Evolutionary conservation across 2,888 invertebrate species (phyloP).

Genomic region (Drosophila nigricruria): DNA sequence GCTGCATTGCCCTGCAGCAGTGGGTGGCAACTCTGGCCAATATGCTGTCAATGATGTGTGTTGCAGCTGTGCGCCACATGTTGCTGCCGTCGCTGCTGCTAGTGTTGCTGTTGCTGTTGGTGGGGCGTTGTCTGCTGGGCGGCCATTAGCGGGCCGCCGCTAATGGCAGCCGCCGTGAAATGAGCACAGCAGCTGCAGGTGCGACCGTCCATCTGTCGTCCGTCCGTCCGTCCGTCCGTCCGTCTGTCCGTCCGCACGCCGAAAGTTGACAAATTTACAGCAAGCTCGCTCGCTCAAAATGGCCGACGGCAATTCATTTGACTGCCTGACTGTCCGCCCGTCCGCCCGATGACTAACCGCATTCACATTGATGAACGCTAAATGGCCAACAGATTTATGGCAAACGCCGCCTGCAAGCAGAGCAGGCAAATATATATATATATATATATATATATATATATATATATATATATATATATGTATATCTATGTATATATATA

Average conservation of each 20-base stretch:
- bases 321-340: constrained; percentile 42
- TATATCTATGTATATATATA: constrained; percentile 6
- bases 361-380: constrained; percentile 75
- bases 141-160: constrained; percentile 57
- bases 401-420: constrained; percentile 51
- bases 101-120: constrained; percentile 45
- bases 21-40: constrained; percentile 77
- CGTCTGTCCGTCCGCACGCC: constrained; percentile 34
- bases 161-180: constrained; percentile 71
- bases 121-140: constrained; percentile 65
- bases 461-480: neutral
- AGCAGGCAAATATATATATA: constrained; percentile 20
- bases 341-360: constrained; percentile 58
- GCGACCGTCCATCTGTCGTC: constrained; percentile 39
- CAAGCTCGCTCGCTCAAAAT: constrained; percentile 63
- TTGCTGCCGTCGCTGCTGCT: constrained; percentile 58
- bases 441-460: constrained; percentile 6
- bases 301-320: constrained; percentile 74
- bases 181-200: constrained; percentile 78
- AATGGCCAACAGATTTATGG: constrained; percentile 78
- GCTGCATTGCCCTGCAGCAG: constrained; percentile 62
- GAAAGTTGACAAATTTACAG: constrained; percentile 78
- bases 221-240: constrained; percentile 4
- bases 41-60: constrained; percentile 74
- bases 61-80: constrained; percentile 80